phyloP scores from a whole-genome alignment of 2,888 invertebrate genomes.

The Agrochola litura region DNA sequence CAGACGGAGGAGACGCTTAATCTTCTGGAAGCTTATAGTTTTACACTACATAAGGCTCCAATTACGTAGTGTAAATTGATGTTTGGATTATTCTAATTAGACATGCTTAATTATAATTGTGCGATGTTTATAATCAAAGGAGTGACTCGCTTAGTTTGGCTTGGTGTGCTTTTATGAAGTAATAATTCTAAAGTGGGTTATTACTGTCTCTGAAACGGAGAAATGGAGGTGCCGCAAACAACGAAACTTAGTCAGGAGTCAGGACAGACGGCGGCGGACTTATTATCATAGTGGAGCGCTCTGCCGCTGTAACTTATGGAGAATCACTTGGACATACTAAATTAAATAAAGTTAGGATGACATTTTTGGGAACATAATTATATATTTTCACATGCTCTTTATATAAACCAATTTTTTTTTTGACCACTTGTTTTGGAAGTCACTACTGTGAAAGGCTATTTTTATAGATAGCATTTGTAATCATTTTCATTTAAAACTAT shows the following conservation, averaged over 20 bases:
- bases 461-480: not conserved
- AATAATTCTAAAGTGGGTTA: constrained; percentile 59
- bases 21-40: constrained; percentile 48
- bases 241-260: constrained; percentile 57
- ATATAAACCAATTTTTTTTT: not conserved
- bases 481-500: not conserved
- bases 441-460: not conserved
- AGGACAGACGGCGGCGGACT: constrained; percentile 49
- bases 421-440: no score
- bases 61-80: constrained; percentile 48
- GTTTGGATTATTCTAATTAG: constrained; percentile 44
- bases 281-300: constrained; percentile 53
- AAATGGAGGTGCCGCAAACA: constrained; percentile 66
- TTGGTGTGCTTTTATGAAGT: constrained; percentile 36
- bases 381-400: no score
- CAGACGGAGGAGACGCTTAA: constrained; percentile 25
- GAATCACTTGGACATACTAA: constrained; percentile 39
- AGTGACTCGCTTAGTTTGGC: constrained; percentile 10
- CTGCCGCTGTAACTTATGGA: constrained; percentile 31
- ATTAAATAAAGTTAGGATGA: constrained; percentile 14
- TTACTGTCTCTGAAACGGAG: constrained; percentile 50
- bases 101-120: constrained; percentile 32
- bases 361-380: constrained; percentile 8
- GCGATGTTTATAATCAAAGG: constrained; percentile 22
- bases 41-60: constrained; percentile 41